phyloP scores from a whole-genome alignment of 2,113 vertebrate genomes.

The Prietella phreatophila region DNA sequence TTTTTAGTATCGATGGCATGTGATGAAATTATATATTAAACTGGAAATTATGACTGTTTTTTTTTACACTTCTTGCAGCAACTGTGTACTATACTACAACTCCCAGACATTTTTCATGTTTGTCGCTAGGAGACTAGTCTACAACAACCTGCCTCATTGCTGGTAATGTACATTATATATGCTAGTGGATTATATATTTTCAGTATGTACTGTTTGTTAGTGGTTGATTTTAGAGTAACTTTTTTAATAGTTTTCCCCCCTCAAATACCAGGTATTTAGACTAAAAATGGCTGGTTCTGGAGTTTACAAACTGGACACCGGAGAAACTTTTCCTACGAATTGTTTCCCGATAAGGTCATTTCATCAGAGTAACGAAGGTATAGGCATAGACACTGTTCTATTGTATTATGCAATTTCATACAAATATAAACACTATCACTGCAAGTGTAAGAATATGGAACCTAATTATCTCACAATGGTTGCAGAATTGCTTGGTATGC shows the following conservation, averaged over 20 bases:
- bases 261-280: neutral
- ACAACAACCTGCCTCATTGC: neutral
- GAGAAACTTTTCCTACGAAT: conserved; percentile 58
- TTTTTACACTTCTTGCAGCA: neutral
- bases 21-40: neutral
- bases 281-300: conserved; percentile 57
- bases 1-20: neutral
- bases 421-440: neutral
- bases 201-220: too few species aligned
- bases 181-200: neutral
- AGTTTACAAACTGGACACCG: conserved; percentile 64
- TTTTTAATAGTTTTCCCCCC: neutral
- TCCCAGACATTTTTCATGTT: neutral
- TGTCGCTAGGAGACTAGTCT: conserved; percentile 42
- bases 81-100: conserved; percentile 6
- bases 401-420: neutral
- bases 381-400: neutral
- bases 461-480: neutral
- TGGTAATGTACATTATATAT: too few species aligned
- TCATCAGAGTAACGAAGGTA: conserved; percentile 67
- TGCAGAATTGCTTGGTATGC: too few species aligned
- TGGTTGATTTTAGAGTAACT: neutral
- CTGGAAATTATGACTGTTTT: too few species aligned
- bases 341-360: conserved; percentile 72
- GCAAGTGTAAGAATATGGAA: neutral